These are phyloP conservation scores for Drosophila neutralis DNA, from an alignment of 2,888 invertebrate species.

Conservation along the genomic window DNA sequence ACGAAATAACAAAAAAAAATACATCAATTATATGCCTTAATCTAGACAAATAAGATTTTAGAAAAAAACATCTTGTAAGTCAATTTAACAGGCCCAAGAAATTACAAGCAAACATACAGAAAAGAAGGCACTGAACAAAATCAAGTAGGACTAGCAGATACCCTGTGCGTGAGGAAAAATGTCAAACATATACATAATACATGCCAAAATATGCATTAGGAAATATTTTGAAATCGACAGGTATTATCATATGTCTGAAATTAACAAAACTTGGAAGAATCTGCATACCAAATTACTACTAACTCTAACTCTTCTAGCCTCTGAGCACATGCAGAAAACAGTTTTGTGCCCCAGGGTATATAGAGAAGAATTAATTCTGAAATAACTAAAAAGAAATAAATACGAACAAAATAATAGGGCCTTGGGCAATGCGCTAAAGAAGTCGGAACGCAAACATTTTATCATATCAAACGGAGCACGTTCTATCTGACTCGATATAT, in stretches of 20 bases:
- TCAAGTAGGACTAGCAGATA: neutral
- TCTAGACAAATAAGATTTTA: neutral
- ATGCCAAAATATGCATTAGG: neutral
- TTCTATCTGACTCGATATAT: slow-evolving; percentile 1
- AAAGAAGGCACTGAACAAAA: neutral
- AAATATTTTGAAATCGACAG: neutral
- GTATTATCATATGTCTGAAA: neutral
- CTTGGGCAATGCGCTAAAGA: neutral
- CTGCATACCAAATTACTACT: too few relatives aligned
- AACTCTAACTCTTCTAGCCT: neutral
- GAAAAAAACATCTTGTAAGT: neutral
- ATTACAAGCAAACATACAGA: neutral
- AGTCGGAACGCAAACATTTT: neutral
- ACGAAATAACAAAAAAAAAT: neutral
- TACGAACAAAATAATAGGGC: neutral
- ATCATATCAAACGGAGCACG: slow-evolving; percentile 4
- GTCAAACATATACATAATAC: neutral
- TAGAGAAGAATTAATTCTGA: neutral
- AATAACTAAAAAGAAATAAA: neutral
- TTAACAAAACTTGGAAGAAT: neutral
- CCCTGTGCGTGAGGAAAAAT: neutral
- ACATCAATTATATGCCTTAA: slow-evolving; percentile 10
- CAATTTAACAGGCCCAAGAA: too few relatives aligned
- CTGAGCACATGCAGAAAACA: too few relatives aligned
- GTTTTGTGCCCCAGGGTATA: neutral